Conservation (phyloP, 37 sponge, comb jelly and placozoan species). For the Crambe crambe region DNA sequence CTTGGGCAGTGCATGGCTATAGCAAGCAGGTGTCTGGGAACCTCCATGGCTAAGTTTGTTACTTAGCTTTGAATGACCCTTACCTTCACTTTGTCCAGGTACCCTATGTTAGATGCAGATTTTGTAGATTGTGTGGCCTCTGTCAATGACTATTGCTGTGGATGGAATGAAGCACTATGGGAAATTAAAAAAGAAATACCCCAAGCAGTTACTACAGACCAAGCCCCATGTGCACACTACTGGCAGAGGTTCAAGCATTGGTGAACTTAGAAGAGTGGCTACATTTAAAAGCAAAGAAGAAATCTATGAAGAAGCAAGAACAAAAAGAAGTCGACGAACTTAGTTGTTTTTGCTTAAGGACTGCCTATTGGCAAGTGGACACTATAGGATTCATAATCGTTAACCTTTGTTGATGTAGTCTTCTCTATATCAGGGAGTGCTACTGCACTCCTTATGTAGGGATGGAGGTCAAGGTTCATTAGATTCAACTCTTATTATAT, state of each 20-base stretch:
- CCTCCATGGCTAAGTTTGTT: background rate
- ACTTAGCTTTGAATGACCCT: background rate
- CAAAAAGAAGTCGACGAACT: background rate
- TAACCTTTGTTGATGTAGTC: too few species aligned
- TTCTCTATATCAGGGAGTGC: too few species aligned
- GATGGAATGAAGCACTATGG: background rate
- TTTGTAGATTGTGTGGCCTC: background rate
- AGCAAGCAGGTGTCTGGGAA: background rate
- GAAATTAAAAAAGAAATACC: background rate
- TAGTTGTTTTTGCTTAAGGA: too few species aligned
- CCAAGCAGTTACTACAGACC: background rate
- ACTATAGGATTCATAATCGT: too few species aligned
- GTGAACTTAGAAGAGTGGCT: constrained; percentile 8
- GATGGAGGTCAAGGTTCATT: too few species aligned
- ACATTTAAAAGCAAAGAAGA: background rate
- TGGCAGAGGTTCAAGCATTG: constrained; percentile 12
- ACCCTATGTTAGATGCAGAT: constrained; percentile 6
- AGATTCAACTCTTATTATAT: too few species aligned
- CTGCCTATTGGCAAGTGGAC: too few species aligned
- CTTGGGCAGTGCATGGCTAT: background rate
- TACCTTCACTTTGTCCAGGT: background rate
- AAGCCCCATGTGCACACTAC: constrained; percentile 1
- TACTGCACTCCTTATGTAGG: too few species aligned
- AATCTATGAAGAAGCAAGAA: background rate
- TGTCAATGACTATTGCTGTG: background rate